Evolutionary conservation across 2,797 vertebrate genomes (phyloP).

Genomic region (Crypturellus tataupa): DNA sequence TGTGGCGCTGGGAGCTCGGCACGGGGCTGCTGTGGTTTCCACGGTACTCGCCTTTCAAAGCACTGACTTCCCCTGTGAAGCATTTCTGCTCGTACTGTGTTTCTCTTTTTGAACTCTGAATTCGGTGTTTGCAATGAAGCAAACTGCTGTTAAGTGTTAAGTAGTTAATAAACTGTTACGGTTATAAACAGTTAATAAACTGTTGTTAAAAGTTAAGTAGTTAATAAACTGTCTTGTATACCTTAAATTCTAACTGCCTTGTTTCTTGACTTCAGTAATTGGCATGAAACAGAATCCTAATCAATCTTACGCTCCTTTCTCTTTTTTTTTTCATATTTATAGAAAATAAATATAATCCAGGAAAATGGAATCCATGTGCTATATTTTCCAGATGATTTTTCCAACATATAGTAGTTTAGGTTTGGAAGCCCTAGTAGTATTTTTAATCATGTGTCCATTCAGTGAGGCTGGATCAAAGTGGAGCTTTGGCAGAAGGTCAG

Average conservation of each 20-base stretch:
- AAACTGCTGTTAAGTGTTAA: too few relatives aligned
- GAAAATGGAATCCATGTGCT: fast-evolving
- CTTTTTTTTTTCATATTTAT: background rate
- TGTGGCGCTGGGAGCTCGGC: too few relatives aligned
- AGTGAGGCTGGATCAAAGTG: too few relatives aligned
- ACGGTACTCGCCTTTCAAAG: fast-evolving
- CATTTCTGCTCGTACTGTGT: background rate
- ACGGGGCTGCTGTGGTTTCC: too few relatives aligned
- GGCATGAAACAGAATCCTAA: fast-evolving
- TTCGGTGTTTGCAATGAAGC: background rate
- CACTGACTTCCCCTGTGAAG: fast-evolving
- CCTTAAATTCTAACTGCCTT: too few relatives aligned
- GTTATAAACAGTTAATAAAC: too few relatives aligned
- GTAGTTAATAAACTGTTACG: too few relatives aligned
- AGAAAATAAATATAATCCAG: background rate
- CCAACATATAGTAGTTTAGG: fast-evolving
- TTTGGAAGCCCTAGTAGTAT: background rate
- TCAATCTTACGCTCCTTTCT: fast-evolving
- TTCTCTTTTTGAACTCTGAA: background rate
- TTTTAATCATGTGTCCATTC: fast-evolving
- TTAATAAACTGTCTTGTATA: too few relatives aligned
- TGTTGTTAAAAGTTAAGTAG: too few relatives aligned
- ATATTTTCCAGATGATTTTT: background rate
- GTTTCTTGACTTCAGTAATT: fast-evolving
- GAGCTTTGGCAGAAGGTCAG: background rate